Evolutionary conservation across 1,140 invertebrate genomes (phyloP).

Genomic region (Cydia strobilella): DNA sequence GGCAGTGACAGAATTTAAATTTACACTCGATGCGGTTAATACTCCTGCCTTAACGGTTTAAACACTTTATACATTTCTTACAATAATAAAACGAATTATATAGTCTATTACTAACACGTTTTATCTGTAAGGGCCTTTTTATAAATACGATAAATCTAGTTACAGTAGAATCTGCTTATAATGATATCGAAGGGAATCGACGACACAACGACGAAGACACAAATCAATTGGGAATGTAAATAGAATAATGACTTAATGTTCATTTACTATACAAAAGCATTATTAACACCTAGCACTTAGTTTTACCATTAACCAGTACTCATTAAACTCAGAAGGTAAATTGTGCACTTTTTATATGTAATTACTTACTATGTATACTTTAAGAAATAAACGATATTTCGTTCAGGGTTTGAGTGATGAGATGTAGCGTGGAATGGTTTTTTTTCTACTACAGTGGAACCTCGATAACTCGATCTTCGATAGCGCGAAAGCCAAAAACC

Average conservation of each 20-base stretch:
- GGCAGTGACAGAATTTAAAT: neutral
- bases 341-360: conserved; percentile 17
- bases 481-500: too few relatives aligned
- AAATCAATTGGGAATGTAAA: conserved; percentile 14
- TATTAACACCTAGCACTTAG: neutral
- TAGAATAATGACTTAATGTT: conserved; percentile 4
- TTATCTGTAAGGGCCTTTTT: too few relatives aligned
- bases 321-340: neutral
- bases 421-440: neutral
- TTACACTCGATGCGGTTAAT: neutral
- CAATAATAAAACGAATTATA: too few relatives aligned
- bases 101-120: too few relatives aligned
- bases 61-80: too few relatives aligned
- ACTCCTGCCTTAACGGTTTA: too few relatives aligned
- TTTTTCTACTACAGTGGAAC: too few relatives aligned
- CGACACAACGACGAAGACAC: too few relatives aligned
- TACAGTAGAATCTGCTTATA: too few relatives aligned
- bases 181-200: too few relatives aligned
- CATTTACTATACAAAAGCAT: neutral
- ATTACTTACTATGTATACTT: conserved; percentile 43
- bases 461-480: too few relatives aligned
- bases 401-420: neutral
- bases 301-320: neutral
- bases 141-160: too few relatives aligned
- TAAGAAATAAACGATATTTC: conserved; percentile 9